Evolutionary conservation across 2,797 vertebrate species (phyloP), one percentile per base, ranked within the genome.

Genomic region (Eupleurogrammus muticus): DNA sequence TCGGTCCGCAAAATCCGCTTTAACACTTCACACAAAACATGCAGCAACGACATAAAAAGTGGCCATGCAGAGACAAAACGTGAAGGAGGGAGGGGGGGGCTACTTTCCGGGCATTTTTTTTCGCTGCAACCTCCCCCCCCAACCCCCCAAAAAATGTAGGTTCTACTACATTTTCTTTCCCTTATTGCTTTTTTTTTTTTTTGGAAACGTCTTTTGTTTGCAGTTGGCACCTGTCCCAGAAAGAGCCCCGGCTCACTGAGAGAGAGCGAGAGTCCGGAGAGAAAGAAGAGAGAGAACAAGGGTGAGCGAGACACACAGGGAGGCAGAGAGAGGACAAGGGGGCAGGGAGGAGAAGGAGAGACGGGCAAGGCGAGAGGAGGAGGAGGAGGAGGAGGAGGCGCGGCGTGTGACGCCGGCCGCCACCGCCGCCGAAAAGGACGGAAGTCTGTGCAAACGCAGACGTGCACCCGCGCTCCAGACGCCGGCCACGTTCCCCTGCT

Each of bases 181-280:
- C 93, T 94, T 77, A 59, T 84, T 63, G 79, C 83, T 73, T 94
- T 95, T 94, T 93, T n/a, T n/a, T n/a, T n/a, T n/a, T n/a, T n/a
- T n/a, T n/a, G n/a, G n/a, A n/a, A 93, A 92, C 92, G 91, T 94
- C 94, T 96, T 96, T 96, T 96, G 94, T 96, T 91, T 91, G 88
- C 90, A 93, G 93, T 93, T 97, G 96, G 95, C 96, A 96, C 95
- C 95, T 96, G 95, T 97, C 96, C 97, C 95, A 95, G 94, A 93
- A 89, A 93, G 91, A 92, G 92, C 90, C 90, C 87, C 64, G 35
- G 89, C 89, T 90, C 82, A 62, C 83, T 73, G 79, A 67, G 65
- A 75, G 84, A 28, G 77, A 85, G 69, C 90, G 71, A 49, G 72
- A 90, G 90, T 82, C 66, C 60, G 86, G 3, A 28, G 72, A 72